These are phyloP conservation scores for Uria aalge DNA, from an alignment of 2,113 vertebrate genomes.

Conservation along the genomic window DNA sequence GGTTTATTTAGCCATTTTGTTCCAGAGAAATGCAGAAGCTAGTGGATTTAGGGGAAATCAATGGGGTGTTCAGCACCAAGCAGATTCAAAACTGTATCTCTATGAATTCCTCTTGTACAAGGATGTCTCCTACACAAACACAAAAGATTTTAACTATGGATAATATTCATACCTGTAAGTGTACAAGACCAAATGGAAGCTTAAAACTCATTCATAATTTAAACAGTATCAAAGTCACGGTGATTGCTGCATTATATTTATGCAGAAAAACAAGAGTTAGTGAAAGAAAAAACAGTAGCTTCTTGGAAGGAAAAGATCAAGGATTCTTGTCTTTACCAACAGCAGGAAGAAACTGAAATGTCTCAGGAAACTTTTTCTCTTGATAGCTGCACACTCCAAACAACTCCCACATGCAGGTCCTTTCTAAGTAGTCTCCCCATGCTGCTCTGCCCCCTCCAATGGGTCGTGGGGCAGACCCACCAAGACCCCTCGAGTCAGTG, in stretches of 20 bases:
- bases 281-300: not conserved
- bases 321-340: not conserved
- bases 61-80: not conserved
- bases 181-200: not conserved
- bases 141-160: not conserved
- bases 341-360: not conserved
- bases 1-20: slow-evolving; percentile 31
- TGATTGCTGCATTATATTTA: not conserved
- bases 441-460: not conserved
- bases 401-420: not conserved
- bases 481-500: not conserved
- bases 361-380: not conserved
- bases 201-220: not conserved
- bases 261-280: not conserved
- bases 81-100: not conserved
- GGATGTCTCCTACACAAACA: not conserved
- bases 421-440: not conserved
- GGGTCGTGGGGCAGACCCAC: not conserved
- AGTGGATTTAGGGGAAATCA: slow-evolving; percentile 30
- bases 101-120: not conserved
- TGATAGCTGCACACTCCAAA: not conserved
- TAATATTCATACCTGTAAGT: not conserved
- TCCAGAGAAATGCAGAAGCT: not conserved
- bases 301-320: not conserved
- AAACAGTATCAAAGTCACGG: not conserved